Evolutionary conservation across 2,888 invertebrate genomes (phyloP), one percentile per base, ranked within the genome.

Genomic region (Pristionchus mayeri): DNA sequence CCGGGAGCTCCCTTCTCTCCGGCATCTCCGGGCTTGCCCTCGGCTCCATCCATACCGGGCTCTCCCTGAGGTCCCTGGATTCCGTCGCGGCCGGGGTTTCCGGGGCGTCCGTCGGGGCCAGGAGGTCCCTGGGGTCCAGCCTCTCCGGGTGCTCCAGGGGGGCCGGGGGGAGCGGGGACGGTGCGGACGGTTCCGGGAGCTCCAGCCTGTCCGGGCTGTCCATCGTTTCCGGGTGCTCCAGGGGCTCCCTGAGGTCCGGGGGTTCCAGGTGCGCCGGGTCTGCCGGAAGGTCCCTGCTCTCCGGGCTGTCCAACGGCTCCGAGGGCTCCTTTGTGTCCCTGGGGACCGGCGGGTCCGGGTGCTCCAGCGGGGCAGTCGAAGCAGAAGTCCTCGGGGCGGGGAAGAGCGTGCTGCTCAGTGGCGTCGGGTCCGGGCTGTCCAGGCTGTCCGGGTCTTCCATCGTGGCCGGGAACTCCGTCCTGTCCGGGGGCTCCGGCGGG

Each of bases 351-450:
- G 52, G 52, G 37, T 75, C 84, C 84, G 34, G 76, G 18, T 18
- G 84, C 78, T 44, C 84, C 84, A 44, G 84, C 84, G 71, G 84
- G 84, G 54, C 84, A 84, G 75, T 84, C 84, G 84, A 84, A 84
- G 84, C 84, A 84, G 84, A 84, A 84, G 71, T 71, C 71, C 21
- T 30, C n/a, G 40, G 52, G 34, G 37, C 48, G n/a, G 30, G 82
- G 67, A 27, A 27, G 82, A 21, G 18, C 27, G 50, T 50, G 44
- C 24, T 44, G 21, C 24, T 82, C 82, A 11, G 13, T 18, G 30
- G 82, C 82, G 30, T 82, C 82, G 48, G 63, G 52, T 82, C 82
- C 82, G 37, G 63, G 63, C 7, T 48, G 16, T 48, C 82, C 82
- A 11, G 82, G 48, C 7, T 82, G 7, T 82, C 82, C 82, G 52